Evolutionary conservation across 2,797 vertebrate genomes (phyloP).

Genomic region (Xyrichtys novacula): DNA sequence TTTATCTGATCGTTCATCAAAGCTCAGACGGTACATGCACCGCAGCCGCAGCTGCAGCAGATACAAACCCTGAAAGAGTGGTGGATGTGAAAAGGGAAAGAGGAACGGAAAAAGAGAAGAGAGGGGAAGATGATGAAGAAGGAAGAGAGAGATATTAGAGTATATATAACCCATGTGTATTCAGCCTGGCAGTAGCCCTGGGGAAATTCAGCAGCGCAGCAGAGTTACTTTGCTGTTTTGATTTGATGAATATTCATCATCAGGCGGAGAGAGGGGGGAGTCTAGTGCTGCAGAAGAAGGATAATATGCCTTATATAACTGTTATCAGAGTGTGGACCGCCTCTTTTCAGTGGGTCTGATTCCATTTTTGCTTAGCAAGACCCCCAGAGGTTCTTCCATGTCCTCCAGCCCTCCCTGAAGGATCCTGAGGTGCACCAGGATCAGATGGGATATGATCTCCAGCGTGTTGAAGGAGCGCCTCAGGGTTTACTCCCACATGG

Average conservation of each 20-base stretch:
- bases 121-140: background rate
- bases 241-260: constrained; percentile 73
- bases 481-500: background rate
- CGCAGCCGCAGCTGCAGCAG: constrained; percentile 8
- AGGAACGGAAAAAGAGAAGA: no score
- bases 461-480: background rate
- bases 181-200: constrained; percentile 39
- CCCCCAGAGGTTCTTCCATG: background rate
- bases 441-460: background rate
- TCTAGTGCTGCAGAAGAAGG: constrained; percentile 12
- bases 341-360: background rate
- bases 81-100: no score
- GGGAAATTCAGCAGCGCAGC: constrained; percentile 53
- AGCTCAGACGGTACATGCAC: constrained; percentile 11
- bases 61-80: constrained; percentile 14
- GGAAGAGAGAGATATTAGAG: constrained; percentile 6
- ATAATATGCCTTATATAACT: background rate
- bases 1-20: constrained; percentile 53
- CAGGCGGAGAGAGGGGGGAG: constrained; percentile 6
- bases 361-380: no score
- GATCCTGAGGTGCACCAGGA: background rate
- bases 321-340: no score
- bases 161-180: constrained; percentile 18
- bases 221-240: constrained; percentile 47
- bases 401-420: background rate